Percentiles rank a stretch among this genome's conserved stretches.
Evolutionary conservation across 1,140 invertebrate genomes (phyloP).

Genomic region (Procambarus virginalis): DNA sequence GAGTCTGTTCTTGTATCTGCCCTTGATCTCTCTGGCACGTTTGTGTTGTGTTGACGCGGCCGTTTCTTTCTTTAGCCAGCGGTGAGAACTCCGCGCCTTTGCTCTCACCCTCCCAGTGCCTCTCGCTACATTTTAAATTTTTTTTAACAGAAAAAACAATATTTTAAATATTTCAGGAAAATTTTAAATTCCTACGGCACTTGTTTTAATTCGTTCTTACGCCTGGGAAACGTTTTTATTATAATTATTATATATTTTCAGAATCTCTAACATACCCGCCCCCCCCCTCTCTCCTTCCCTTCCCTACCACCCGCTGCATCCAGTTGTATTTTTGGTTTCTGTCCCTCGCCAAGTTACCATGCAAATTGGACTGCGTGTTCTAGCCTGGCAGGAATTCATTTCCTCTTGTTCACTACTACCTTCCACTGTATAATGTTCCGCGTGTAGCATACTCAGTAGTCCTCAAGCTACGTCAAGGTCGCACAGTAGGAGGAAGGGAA

Average conservation of each 20-base stretch:
- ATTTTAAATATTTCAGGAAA: no score
- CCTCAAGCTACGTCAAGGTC: background rate
- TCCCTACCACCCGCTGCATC: background rate
- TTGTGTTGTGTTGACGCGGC: background rate
- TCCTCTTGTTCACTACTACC: background rate
- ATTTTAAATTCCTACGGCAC: no score
- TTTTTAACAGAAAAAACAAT: no score
- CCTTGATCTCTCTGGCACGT: background rate
- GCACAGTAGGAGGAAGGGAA: background rate
- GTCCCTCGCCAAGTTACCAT: background rate
- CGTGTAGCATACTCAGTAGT: background rate
- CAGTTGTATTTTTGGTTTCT: background rate
- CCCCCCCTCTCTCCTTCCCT: background rate
- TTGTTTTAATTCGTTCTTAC: no score
- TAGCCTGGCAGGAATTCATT: background rate
- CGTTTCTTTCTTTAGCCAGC: background rate
- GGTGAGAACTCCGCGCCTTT: background rate
- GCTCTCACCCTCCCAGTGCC: background rate
- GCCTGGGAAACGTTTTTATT: no score
- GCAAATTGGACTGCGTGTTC: slow-evolving; percentile 8
- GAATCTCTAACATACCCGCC: no score
- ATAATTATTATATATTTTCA: no score
- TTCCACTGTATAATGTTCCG: background rate
- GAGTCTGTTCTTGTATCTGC: background rate
- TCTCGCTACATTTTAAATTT: background rate